These are phyloP conservation scores for Chiloscyllium punctatum DNA, from an alignment of 2,797 vertebrate genomes.

Conservation along the genomic window DNA sequence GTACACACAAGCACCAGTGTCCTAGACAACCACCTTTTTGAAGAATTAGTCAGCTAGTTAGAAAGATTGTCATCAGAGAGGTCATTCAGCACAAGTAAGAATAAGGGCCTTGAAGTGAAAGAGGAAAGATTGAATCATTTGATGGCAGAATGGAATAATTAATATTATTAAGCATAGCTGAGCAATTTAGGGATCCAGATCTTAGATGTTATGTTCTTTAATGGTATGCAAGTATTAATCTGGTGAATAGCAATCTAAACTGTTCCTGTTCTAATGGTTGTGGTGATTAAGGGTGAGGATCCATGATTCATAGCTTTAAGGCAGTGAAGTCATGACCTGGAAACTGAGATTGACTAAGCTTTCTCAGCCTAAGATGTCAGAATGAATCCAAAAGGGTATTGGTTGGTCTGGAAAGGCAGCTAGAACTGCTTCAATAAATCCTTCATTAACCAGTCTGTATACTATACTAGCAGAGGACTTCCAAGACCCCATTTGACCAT, in stretches of 20 bases:
- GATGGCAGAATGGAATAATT: too few relatives aligned
- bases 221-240: not conserved
- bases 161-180: not conserved
- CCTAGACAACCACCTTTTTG: not conserved
- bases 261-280: not conserved
- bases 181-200: not conserved
- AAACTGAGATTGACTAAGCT: not conserved
- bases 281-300: not conserved
- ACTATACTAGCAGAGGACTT: not conserved
- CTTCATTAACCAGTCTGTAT: not conserved
- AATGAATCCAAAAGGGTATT: not conserved
- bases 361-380: not conserved
- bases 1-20: not conserved
- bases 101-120: not conserved
- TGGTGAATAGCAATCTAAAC: not conserved
- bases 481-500: not conserved
- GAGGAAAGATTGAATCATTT: not conserved
- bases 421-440: not conserved
- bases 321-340: not conserved
- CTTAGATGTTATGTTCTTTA: not conserved
- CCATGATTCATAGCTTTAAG: not conserved
- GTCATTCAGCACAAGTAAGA: not conserved
- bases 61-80: not conserved
- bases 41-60: not conserved
- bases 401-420: not conserved